Evolutionary conservation across 35 echinoderm and acorn worm genomes (phyloP), one percentile per base, ranked within the genome.

Genomic region (Apostichopus parvimensis): DNA sequence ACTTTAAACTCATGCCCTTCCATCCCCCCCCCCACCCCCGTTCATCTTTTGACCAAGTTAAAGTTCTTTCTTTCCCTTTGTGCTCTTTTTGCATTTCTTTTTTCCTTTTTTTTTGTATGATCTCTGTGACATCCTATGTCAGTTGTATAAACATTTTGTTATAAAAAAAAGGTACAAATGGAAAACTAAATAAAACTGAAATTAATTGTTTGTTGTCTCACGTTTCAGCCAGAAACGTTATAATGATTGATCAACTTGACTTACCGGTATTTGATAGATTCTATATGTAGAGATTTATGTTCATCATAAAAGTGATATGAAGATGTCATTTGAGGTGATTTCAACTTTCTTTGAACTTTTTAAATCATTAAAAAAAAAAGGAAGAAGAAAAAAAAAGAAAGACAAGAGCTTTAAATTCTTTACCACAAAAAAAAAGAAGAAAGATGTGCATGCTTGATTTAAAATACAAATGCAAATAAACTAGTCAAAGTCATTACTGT

Each of bases 281-380:
- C 64, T 68, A 68, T 68, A 68, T 68, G 64, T 68, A 68, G 64
- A 68, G 64, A 68, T 68, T 68, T 68, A 68, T 68, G 64, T 68
- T 68, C 64, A 68, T 18, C 3, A 45, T 45, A 68, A 68, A 68
- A 68, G 64, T 68, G 64, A 68, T 68, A 68, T 68, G 64, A 68
- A 68, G 11, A 68, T 68, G 64, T 68, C 64, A 11, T 68, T 68
- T 68, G 12, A 68, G 18, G 64, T 68, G 64, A 68, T 68, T 17
- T 9, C 11, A 18, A 14, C 18, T 68, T 68, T 11, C 18, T 68
- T 68, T 18, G 11, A 68, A 9, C 11, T 68, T 68, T 68, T 11
- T 14, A 68, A 18, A 9, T 14, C 11, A 68, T 4, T 14, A 68
- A 68, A 68, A 68, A 68, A 68, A 9, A 68, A 66, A 9, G 15